Conservation (phyloP, 2,888 invertebrate genomes). For the Trilocha varians region DNA sequence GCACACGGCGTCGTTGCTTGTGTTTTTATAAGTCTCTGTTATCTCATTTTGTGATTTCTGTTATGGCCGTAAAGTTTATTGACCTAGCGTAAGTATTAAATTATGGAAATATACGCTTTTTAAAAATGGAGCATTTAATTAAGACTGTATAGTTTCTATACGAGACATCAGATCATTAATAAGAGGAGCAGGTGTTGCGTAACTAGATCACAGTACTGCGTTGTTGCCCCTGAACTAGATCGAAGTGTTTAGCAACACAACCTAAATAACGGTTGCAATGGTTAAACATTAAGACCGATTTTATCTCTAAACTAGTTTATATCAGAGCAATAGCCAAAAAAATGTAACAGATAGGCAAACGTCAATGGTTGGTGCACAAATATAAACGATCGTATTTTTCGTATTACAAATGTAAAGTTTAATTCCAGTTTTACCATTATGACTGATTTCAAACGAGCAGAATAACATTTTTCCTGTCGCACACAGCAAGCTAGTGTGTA, state of each 20-base stretch:
- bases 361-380: no score
- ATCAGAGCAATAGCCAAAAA: no score
- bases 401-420: no score
- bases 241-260: slow-evolving; percentile 54
- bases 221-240: slow-evolving; percentile 67
- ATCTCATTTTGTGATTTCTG: background rate
- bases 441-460: no score
- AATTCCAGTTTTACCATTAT: no score
- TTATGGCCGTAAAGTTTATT: background rate
- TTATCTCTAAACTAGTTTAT: no score
- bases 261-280: slow-evolving; percentile 41
- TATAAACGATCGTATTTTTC: no score
- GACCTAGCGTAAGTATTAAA: background rate
- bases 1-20: background rate
- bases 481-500: no score
- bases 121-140: no score
- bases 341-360: background rate
- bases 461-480: no score
- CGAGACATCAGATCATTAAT: slow-evolving; percentile 17
- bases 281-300: slow-evolving; percentile 3
- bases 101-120: slow-evolving; percentile 8
- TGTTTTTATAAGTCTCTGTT: background rate
- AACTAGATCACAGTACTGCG: slow-evolving; percentile 51
- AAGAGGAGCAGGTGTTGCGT: slow-evolving; percentile 35
- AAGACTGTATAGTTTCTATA: no score